Percentiles rank a stretch among this genome's conserved stretches.
Evolutionary conservation across 2,797 vertebrate species (phyloP).

Genomic region (Megalops cyprinoides): DNA sequence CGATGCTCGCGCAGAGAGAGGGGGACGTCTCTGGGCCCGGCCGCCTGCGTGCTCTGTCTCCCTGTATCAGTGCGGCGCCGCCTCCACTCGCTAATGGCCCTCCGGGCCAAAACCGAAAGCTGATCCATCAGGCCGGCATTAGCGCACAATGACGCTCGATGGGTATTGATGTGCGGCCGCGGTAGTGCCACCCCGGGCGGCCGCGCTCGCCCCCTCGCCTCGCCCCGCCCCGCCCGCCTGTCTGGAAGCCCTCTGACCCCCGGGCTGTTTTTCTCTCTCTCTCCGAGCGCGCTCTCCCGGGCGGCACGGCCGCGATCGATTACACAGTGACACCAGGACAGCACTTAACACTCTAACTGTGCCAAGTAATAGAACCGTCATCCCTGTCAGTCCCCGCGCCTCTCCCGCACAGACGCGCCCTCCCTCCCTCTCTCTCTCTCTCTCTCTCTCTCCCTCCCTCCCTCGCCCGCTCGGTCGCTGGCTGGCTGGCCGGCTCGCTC

Average conservation of each 20-base stretch:
- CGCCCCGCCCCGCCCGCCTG: background rate
- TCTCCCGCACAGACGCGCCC: too few species aligned
- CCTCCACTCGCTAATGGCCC: slow-evolving; percentile 88
- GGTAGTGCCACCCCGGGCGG: slow-evolving; percentile 80
- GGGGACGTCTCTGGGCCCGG: background rate
- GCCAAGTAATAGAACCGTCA: slow-evolving; percentile 79
- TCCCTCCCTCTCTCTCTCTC: background rate
- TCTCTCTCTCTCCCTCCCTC: slow-evolving; percentile 30
- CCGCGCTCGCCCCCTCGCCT: slow-evolving; percentile 27
- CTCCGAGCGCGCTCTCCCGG: slow-evolving; percentile 53
- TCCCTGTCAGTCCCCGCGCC: slow-evolving; percentile 76
- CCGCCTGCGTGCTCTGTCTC: slow-evolving; percentile 53
- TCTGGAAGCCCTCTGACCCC: slow-evolving; percentile 84
- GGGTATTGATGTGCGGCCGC: slow-evolving; percentile 88
- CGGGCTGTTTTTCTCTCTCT: slow-evolving; percentile 71
- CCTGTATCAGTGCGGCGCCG: slow-evolving; percentile 80
- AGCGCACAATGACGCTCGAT: slow-evolving; percentile 85
- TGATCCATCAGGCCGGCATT: slow-evolving; percentile 94
- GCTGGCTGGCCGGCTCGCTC: slow-evolving; percentile 40
- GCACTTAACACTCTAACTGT: slow-evolving; percentile 81
- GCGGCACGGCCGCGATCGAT: slow-evolving; percentile 74
- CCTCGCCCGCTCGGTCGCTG: background rate
- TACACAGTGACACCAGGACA: slow-evolving; percentile 78
- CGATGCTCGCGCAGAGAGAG: background rate
- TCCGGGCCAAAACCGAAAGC: slow-evolving; percentile 86